Percentiles rank a stretch among this genome's conserved stretches.
These are phyloP conservation scores for Austrofundulus limnaeus DNA, from an alignment of 2,113 vertebrate genomes.

Conservation along the genomic window DNA sequence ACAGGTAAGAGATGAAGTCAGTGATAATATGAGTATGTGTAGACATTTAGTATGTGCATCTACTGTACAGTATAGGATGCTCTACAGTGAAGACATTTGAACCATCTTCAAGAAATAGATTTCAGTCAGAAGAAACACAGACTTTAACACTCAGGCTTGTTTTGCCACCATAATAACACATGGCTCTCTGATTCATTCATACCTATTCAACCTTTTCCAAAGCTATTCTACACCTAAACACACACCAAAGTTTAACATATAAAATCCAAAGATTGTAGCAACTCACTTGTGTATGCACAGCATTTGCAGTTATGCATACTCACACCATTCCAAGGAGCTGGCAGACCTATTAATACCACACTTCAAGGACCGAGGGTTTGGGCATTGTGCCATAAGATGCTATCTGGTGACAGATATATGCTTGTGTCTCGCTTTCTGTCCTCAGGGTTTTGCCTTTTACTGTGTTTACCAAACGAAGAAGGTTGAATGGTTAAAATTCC, in stretches of 20 bases:
- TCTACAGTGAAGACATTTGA: not conserved
- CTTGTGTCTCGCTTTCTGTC: conserved; percentile 71
- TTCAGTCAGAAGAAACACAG: not conserved
- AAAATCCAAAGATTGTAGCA: conserved; percentile 33
- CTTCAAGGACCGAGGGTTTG: conserved; percentile 68
- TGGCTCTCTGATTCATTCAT: not conserved
- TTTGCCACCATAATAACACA: not conserved
- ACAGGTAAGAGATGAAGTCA: not conserved
- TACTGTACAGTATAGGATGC: too few relatives aligned
- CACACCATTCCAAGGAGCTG: conserved; percentile 76
- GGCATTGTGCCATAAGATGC: conserved; percentile 69
- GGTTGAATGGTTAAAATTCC: conserved; percentile 60
- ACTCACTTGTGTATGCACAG: conserved; percentile 27
- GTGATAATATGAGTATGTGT: not conserved
- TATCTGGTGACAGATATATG: conserved; percentile 72
- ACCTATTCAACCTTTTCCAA: not conserved
- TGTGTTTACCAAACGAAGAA: conserved; percentile 61
- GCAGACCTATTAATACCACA: conserved; percentile 72
- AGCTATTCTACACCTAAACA: conserved; percentile 22
- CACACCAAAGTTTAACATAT: conserved; percentile 31
- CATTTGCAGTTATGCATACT: conserved; percentile 60
- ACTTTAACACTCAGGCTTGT: not conserved
- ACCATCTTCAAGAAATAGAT: not conserved
- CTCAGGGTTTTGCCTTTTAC: conserved; percentile 62
- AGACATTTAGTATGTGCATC: too few relatives aligned